Conservation (phyloP, 2,888 invertebrate species). For the Hydraecia micacea region DNA sequence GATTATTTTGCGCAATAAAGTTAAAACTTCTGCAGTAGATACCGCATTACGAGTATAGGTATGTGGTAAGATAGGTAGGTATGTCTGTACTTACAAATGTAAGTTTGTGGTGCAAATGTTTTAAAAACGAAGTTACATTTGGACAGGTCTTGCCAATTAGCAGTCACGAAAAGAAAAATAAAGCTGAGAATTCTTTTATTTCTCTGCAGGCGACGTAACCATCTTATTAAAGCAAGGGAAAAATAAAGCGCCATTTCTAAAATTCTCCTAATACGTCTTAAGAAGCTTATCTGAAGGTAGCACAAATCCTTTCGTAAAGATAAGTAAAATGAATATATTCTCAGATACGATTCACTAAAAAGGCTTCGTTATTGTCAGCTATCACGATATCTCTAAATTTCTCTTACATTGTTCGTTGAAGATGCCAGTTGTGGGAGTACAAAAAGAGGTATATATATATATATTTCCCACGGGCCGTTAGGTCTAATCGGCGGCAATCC, state of each 20-base stretch:
- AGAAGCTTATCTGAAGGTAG: conserved; percentile 34
- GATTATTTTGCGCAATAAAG: conserved; percentile 70
- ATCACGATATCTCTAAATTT: conserved; percentile 47
- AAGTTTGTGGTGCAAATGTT: background rate
- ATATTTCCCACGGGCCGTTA: conserved; percentile 82
- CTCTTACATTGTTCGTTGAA: conserved; percentile 57
- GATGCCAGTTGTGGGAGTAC: conserved; percentile 51
- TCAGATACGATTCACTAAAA: conserved; percentile 39
- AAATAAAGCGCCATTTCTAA: conserved; percentile 20
- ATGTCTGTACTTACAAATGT: background rate
- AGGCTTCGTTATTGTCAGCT: conserved; percentile 39
- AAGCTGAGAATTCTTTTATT: conserved; percentile 21
- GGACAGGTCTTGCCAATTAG: conserved; percentile 40
- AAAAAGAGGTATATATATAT: conserved; percentile 62
- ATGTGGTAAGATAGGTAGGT: background rate
- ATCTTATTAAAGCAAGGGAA: conserved; percentile 9
- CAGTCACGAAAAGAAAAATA: conserved; percentile 31
- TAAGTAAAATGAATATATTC: conserved; percentile 51
- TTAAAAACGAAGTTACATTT: conserved; percentile 32
- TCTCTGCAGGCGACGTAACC: conserved; percentile 23
- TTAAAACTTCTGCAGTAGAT: conserved; percentile 59
- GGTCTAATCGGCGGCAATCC: conserved; percentile 84
- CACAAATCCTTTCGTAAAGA: conserved; percentile 48
- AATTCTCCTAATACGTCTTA: conserved; percentile 29
- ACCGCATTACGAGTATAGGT: conserved; percentile 11